Evolutionary conservation across 1,140 invertebrate species (phyloP).

Genomic region (Hormaphis cornu): DNA sequence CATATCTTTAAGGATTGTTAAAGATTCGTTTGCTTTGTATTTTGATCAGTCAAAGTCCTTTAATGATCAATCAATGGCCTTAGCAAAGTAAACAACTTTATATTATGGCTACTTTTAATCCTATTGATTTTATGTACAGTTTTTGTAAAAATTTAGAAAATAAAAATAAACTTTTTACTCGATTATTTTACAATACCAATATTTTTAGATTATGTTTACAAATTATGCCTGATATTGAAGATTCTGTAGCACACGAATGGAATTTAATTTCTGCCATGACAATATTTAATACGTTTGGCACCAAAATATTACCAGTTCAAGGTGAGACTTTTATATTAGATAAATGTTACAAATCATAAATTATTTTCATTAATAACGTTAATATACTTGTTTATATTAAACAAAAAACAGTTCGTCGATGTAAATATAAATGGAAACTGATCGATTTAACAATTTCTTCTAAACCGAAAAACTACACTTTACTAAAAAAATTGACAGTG

Average conservation of each 20-base stretch:
- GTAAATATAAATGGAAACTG: slow-evolving; percentile 23
- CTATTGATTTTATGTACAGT: neutral
- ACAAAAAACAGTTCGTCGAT: neutral
- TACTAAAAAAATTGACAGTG: slow-evolving; percentile 3
- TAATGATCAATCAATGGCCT: slow-evolving; percentile 5
- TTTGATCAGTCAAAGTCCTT: slow-evolving; percentile 21
- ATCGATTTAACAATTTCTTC: slow-evolving; percentile 5
- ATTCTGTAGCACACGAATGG: neutral
- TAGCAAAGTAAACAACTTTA: slow-evolving; percentile 11
- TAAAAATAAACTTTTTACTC: neutral
- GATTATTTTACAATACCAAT: neutral
- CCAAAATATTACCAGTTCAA: slow-evolving; percentile 22
- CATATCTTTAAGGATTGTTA: neutral
- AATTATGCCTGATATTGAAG: slow-evolving; percentile 1
- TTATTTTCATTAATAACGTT: too few species aligned
- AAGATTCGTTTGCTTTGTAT: slow-evolving; percentile 9
- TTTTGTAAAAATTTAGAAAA: neutral
- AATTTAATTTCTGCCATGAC: slow-evolving; percentile 27
- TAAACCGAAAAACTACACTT: slow-evolving; percentile 23
- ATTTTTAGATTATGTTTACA: slow-evolving; percentile 23
- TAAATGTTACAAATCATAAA: too few species aligned
- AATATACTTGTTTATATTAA: neutral
- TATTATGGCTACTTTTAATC: neutral
- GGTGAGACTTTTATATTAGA: neutral
- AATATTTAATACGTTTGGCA: slow-evolving; percentile 18